Base-by-base conservation (phyloP, 2,797 vertebrate species). In the Cossypha niveicapilla region DNA sequence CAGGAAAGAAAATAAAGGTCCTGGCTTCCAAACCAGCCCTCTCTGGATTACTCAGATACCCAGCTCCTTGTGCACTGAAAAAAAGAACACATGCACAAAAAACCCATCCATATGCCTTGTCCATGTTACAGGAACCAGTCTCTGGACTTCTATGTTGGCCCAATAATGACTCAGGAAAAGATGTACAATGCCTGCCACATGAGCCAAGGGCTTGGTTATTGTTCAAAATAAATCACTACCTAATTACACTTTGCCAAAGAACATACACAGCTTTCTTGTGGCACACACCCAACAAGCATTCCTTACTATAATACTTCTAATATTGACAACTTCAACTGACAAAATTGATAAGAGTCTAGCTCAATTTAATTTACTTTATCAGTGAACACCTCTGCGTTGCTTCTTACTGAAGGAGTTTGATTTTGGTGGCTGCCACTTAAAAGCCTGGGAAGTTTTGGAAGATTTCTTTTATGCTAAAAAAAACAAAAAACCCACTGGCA, bases 401-500 rank as follows among this genome's bases (percentile, higher is more conserved):
- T 61, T 65, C 30, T 70, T 66, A 42, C 18, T 23, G 7, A 56
- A 68, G 13, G 8, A 67, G 21, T 39, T 87, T 70, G 57, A 35
- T 72, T 83, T 92, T 50, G 70, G 24, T 10, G 5, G 57, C 27
- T 53, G 41, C 9, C 71, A 60, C 37, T 42, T 34, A 67, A 79
- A 76, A 76, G 13, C 13, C 39, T 48, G 5, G 23, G 5, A 79
- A 57, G 7, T 39, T 75, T 61, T 63, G 9, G 41, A 79, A 60
- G 12, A 41, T 11, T n/a, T 21, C 9, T 70, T 56, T 44, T 7
- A 18, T 4, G 11, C 22, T 35, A 27, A 60, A 78, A 56, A 66
- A 63, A 18, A 0, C 1, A 3, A 15, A 10, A n/a, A 78, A 2
- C 1, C 5, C 3, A 6, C 42, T 37, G 13, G 47, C 70, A 58